Conservation (phyloP, 2,888 invertebrate genomes). For the Endotricha flammealis region DNA sequence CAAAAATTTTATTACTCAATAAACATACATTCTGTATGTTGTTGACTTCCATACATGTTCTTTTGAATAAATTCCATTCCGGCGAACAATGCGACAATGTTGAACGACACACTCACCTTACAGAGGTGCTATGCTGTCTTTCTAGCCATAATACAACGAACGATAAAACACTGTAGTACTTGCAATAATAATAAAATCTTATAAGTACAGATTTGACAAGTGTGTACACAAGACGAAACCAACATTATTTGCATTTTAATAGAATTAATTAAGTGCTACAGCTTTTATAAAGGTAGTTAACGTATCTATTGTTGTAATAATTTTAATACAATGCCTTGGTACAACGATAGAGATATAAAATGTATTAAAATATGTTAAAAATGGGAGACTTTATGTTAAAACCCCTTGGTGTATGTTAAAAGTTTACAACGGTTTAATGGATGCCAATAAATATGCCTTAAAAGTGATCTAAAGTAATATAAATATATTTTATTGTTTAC, state of each 20-base stretch:
- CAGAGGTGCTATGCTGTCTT: neutral
- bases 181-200: too few species aligned
- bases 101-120: too few species aligned
- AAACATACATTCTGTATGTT: too few species aligned
- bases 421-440: slow-evolving; percentile 15
- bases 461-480: slow-evolving; percentile 39
- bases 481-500: slow-evolving; percentile 27
- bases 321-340: slow-evolving; percentile 16
- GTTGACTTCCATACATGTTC: too few species aligned
- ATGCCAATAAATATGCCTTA: slow-evolving; percentile 42
- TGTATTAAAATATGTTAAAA: slow-evolving; percentile 9
- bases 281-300: slow-evolving; percentile 8
- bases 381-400: slow-evolving; percentile 14
- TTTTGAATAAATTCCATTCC: too few species aligned
- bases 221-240: neutral
- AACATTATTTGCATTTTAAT: slow-evolving; percentile 3
- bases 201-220: slow-evolving; percentile 1
- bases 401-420: slow-evolving; percentile 14
- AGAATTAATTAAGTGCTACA: slow-evolving; percentile 3
- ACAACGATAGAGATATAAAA: slow-evolving; percentile 17
- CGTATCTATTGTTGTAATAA: slow-evolving; percentile 7
- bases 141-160: slow-evolving; percentile 29
- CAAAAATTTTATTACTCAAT: too few species aligned
- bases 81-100: too few species aligned
- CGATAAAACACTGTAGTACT: slow-evolving; percentile 20